A percentile compares a stretch with the other conserved stretches of the same genome.
Evolutionary conservation across 2,113 vertebrate genomes (phyloP).

Genomic region (Chionis minor): DNA sequence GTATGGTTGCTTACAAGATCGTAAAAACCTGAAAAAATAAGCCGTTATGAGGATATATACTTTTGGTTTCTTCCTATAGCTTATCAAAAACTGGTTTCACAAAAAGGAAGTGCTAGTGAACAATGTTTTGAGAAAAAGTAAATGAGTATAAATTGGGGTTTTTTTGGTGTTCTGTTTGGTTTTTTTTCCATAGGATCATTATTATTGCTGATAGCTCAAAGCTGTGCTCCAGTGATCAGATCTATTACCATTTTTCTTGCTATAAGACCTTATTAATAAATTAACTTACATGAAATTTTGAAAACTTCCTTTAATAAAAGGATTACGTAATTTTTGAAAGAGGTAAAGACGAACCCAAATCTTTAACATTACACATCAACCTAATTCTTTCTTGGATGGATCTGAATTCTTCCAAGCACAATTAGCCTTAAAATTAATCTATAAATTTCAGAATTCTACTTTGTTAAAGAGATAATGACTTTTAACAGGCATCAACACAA

Average conservation of each 20-base stretch:
- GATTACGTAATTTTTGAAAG: background rate
- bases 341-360: background rate
- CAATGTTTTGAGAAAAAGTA: background rate
- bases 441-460: background rate
- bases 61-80: accelerated
- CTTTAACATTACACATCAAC: background rate
- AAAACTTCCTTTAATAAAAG: background rate
- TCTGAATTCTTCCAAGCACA: background rate
- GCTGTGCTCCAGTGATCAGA: background rate
- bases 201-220: background rate
- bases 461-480: background rate
- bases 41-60: background rate
- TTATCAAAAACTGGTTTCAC: background rate
- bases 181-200: background rate
- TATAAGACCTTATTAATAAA: background rate
- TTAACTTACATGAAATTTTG: background rate
- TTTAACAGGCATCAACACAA: background rate
- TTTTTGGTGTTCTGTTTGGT: background rate
- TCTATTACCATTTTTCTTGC: background rate
- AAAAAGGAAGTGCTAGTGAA: background rate
- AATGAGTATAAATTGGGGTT: background rate
- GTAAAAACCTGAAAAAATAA: background rate
- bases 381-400: background rate
- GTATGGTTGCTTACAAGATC: background rate
- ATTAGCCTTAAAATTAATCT: background rate